Percentiles rank a stretch among this genome's conserved stretches.
Conservation (phyloP, 1,140 invertebrate genomes). For the Diorhabda carinulata region DNA sequence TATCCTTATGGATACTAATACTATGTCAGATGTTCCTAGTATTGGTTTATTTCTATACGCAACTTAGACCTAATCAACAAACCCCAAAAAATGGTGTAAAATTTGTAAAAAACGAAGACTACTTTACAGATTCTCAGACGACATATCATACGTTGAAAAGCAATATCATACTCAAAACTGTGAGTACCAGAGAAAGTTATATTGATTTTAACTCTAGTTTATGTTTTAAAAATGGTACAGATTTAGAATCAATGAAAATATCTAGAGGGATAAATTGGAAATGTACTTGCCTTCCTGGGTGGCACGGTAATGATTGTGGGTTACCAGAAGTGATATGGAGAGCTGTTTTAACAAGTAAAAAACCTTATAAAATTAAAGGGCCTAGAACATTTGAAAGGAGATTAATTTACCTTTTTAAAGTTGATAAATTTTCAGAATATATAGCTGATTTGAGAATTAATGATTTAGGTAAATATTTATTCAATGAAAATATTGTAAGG, state of each 20-base stretch:
- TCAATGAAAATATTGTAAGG: too few relatives aligned
- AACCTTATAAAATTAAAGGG: constrained; percentile 50
- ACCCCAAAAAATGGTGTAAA: constrained; percentile 13
- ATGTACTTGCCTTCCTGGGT: constrained; percentile 57
- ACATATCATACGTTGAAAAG: constrained; percentile 46
- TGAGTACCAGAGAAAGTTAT: constrained; percentile 47
- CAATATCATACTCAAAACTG: constrained; percentile 45
- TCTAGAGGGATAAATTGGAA: constrained; percentile 44
- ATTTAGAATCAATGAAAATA: constrained; percentile 48
- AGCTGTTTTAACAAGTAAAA: constrained; percentile 57
- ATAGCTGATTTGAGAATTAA: constrained; percentile 58
- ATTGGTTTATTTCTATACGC: constrained; percentile 38
- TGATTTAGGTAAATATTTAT: constrained; percentile 46
- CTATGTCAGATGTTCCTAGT: constrained; percentile 37
- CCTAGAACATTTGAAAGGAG: constrained; percentile 50
- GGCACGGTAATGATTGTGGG: constrained; percentile 63
- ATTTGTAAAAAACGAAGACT: constrained; percentile 19
- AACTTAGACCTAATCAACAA: constrained; percentile 21
- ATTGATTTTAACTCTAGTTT: constrained; percentile 52
- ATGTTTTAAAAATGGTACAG: constrained; percentile 54
- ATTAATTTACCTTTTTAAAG: constrained; percentile 57
- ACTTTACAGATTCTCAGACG: background rate
- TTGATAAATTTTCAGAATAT: constrained; percentile 55
- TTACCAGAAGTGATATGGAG: constrained; percentile 65
- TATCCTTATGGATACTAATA: constrained; percentile 36